These are phyloP conservation scores for Trachelus troglodyta DNA, from an alignment of 2,888 invertebrate species.

Conservation along the genomic window DNA sequence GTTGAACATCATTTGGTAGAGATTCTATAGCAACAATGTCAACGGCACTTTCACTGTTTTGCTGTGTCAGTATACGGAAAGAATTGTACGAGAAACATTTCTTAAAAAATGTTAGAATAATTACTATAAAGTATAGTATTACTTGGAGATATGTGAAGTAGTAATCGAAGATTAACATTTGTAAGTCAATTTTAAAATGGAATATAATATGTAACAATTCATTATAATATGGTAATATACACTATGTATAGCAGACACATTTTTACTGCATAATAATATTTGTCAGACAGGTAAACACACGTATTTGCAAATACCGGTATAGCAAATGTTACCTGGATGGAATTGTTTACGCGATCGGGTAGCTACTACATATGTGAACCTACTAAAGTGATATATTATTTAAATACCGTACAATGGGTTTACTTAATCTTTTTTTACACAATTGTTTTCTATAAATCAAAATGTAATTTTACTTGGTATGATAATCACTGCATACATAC, in stretches of 20 bases:
- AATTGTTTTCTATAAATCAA: neutral
- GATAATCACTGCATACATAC: neutral
- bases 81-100: too few relatives aligned
- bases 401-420: neutral
- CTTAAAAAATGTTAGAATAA: too few relatives aligned
- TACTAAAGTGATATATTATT: neutral
- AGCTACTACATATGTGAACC: neutral
- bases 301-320: neutral
- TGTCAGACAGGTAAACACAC: neutral
- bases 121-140: too few relatives aligned
- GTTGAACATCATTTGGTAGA: too few relatives aligned
- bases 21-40: too few relatives aligned
- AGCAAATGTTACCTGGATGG: neutral
- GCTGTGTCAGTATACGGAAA: too few relatives aligned
- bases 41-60: too few relatives aligned
- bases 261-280: neutral
- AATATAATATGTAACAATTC: neutral
- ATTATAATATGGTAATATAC: neutral
- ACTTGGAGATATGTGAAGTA: neutral
- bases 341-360: neutral
- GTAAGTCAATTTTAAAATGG: neutral
- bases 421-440: neutral
- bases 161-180: neutral
- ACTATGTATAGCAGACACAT: neutral
- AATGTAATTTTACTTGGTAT: neutral